Evolutionary conservation across 1,140 invertebrate species (phyloP), one percentile per base, ranked within the genome.

Genomic region (Pissodes strobi): DNA sequence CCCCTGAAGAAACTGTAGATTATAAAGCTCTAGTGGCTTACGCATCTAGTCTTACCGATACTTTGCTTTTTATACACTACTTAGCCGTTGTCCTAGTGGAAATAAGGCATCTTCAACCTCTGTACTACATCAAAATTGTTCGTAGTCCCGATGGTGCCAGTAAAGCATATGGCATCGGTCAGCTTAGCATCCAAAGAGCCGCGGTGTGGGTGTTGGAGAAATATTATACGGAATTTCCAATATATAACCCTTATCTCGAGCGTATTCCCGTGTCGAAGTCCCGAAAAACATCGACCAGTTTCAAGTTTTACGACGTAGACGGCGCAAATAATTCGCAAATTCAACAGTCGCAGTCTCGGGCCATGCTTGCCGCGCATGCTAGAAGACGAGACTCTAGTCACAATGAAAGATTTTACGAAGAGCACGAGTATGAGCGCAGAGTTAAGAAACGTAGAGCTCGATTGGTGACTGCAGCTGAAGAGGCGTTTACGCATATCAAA

Each of bases 221-320:
- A 62, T 99, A 99, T 78, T 98, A 98, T 70, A 90, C 91, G 1
- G 94, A 98, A 75, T 99, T 99, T 80, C 88, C 92, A 0, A 93
- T 95, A 59, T 99, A 97, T 74, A 99, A 99, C 81, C 95, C 95
- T 0, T 97, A 97, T 76, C 82, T 98, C 67, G 94, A 97, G 77
- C 86, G 93, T 56, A 83, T 95, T 65, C 93, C 93, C 22, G 88
- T 92, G 48, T 90, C 91, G 19, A 93, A 93, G 77, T 90, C 90
- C 1, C 84, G 89, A 60, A 91, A 91, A 77, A 87, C 86, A 23
- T 84, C 84, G 0, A 87, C 87, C 9, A 93, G 91, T 76, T 95
- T 97, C 72, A 98, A 98, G 76, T 95, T 97, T 78, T 99, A 99
- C 79, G 94, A 98, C 77, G 93, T 99, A 0, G 96, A 98, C 75